Conservation (phyloP, 1,140 invertebrate genomes). For the Drosophila arawakana region DNA sequence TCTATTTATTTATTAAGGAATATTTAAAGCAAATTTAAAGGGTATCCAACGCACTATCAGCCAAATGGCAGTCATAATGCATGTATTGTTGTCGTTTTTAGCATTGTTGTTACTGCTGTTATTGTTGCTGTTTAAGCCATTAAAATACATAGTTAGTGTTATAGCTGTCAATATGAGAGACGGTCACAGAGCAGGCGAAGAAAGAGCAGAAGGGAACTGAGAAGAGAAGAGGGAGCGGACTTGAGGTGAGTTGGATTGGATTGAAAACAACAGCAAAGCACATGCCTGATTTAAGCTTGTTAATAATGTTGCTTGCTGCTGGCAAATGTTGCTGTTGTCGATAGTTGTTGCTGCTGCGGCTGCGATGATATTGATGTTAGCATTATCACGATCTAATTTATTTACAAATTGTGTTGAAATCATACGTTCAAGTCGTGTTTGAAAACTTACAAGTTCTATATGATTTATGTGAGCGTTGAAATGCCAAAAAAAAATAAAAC, state of each 20-base stretch:
- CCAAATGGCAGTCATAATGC: not conserved
- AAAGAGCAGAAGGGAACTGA: not conserved
- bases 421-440: slow-evolving; percentile 80
- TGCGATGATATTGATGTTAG: slow-evolving; percentile 77
- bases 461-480: slow-evolving; percentile 78
- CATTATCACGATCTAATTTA: slow-evolving; percentile 83
- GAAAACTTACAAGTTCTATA: slow-evolving; percentile 66
- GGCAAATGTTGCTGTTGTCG: slow-evolving; percentile 32
- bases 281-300: slow-evolving; percentile 68
- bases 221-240: not conserved
- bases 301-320: slow-evolving; percentile 78
- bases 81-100: slow-evolving; percentile 47
- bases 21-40: not conserved
- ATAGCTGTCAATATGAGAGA: slow-evolving; percentile 58
- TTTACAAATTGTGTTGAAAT: slow-evolving; percentile 83
- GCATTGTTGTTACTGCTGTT: slow-evolving; percentile 52
- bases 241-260: no score
- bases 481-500: slow-evolving; percentile 38
- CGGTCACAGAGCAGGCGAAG: not conserved
- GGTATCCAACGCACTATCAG: not conserved
- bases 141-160: slow-evolving; percentile 79
- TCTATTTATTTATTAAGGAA: not conserved
- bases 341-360: slow-evolving; percentile 20
- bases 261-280: slow-evolving; percentile 50
- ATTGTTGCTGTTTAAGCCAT: slow-evolving; percentile 59